Percentiles rank a stretch among this genome's conserved stretches.
Conservation (phyloP, 2,888 invertebrate species). For the Platycnemis pennipes region DNA sequence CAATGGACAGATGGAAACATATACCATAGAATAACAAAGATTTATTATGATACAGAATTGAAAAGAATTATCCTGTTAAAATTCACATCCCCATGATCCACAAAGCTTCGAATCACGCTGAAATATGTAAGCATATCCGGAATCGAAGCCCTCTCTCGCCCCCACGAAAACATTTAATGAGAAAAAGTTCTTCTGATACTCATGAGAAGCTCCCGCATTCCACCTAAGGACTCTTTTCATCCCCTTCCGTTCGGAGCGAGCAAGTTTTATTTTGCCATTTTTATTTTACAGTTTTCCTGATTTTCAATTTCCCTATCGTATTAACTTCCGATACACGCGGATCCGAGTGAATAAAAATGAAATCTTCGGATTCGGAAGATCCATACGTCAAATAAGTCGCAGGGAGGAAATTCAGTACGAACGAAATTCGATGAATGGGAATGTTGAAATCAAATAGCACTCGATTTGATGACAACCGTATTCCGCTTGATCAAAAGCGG, state of each 20-base stretch:
- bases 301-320: background rate
- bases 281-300: background rate
- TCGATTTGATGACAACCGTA: conserved; percentile 13
- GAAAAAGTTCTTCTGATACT: background rate
- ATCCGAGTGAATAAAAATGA: background rate
- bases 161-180: background rate
- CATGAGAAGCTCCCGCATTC: background rate
- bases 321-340: background rate
- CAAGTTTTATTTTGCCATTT: background rate
- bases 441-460: background rate
- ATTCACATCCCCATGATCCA: background rate
- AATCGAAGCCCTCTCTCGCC: background rate
- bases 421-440: background rate
- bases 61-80: background rate
- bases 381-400: background rate
- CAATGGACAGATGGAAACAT: too few species aligned
- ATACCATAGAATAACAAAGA: too few species aligned
- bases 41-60: too few species aligned
- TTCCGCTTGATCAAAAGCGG: conserved; percentile 22
- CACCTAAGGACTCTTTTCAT: background rate
- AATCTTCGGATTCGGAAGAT: background rate
- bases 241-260: background rate
- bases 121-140: background rate
- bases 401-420: background rate
- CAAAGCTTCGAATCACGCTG: background rate